Conservation (phyloP, 2,797 vertebrate genomes). For the Chloroceryle amazona region DNA sequence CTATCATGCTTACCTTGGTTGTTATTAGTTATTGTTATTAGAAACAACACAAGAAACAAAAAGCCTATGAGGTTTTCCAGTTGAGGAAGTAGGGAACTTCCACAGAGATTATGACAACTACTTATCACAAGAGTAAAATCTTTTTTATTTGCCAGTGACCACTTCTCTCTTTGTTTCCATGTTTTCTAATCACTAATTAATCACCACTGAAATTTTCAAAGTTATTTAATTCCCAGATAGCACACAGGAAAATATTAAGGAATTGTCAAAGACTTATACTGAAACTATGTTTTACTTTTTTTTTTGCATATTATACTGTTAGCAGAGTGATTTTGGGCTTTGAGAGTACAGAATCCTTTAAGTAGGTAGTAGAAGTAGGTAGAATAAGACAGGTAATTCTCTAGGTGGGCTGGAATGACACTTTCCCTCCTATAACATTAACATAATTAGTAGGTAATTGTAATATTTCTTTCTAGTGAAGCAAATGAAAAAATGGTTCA, state of each 20-base stretch:
- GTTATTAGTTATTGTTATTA: background rate
- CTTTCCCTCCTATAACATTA: background rate
- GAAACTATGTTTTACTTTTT: background rate
- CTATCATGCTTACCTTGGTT: background rate
- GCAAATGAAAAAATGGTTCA: background rate
- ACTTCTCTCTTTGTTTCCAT: background rate
- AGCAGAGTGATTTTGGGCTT: background rate
- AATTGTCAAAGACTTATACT: background rate
- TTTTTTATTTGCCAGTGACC: background rate
- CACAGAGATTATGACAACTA: background rate
- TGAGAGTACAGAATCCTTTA: background rate
- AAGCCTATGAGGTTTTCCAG: background rate
- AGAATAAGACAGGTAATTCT: background rate
- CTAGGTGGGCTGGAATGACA: background rate
- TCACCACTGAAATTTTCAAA: background rate
- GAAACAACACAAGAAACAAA: background rate
- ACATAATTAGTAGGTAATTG: background rate
- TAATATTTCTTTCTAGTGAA: background rate
- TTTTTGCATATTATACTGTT: background rate
- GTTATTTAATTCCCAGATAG: background rate
- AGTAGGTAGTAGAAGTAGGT: background rate
- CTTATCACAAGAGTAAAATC: background rate
- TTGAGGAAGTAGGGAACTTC: background rate
- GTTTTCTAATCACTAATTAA: background rate
- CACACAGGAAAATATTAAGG: background rate